Evolutionary conservation across 2,888 invertebrate genomes (phyloP).

Genomic region (Dolichomitus sp.): DNA sequence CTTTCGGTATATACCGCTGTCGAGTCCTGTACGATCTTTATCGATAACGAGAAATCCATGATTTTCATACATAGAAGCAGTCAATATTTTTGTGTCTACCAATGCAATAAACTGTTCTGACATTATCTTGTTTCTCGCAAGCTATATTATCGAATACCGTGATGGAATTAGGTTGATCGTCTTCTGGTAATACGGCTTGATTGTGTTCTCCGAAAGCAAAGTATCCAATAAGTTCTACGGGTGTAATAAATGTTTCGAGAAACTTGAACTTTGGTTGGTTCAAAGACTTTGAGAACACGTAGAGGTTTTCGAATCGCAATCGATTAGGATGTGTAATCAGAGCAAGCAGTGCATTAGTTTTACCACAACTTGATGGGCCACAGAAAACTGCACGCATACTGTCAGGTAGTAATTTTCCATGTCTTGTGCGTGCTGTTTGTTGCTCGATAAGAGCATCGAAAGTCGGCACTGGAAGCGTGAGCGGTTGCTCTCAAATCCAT

Average conservation of each 20-base stretch:
- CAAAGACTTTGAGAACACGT: slow-evolving; percentile 58
- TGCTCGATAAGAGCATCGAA: slow-evolving; percentile 41
- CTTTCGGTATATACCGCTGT: slow-evolving; percentile 20
- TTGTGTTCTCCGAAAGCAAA: slow-evolving; percentile 56
- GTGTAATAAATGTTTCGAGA: slow-evolving; percentile 70
- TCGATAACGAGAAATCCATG: slow-evolving; percentile 47
- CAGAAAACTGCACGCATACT: slow-evolving; percentile 69
- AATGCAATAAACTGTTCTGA: slow-evolving; percentile 69
- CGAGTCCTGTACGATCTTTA: slow-evolving; percentile 33
- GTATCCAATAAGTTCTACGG: slow-evolving; percentile 72
- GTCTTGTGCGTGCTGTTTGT: slow-evolving; percentile 33
- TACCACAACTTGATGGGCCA: slow-evolving; percentile 68
- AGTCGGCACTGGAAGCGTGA: slow-evolving; percentile 45
- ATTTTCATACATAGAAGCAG: slow-evolving; percentile 75
- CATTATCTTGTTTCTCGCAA: slow-evolving; percentile 72
- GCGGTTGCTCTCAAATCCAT: slow-evolving; percentile 47
- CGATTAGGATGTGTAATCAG: slow-evolving; percentile 67
- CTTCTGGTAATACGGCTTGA: slow-evolving; percentile 60
- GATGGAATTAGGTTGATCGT: slow-evolving; percentile 70
- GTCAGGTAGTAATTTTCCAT: slow-evolving; percentile 76
- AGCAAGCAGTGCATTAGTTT: slow-evolving; percentile 67
- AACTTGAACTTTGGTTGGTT: slow-evolving; percentile 74
- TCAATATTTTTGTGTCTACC: slow-evolving; percentile 75
- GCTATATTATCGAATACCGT: slow-evolving; percentile 83
- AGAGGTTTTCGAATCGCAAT: slow-evolving; percentile 69